phyloP scores from a whole-genome alignment of 1,140 invertebrate genomes.

The Aphelinus atriplicis region DNA sequence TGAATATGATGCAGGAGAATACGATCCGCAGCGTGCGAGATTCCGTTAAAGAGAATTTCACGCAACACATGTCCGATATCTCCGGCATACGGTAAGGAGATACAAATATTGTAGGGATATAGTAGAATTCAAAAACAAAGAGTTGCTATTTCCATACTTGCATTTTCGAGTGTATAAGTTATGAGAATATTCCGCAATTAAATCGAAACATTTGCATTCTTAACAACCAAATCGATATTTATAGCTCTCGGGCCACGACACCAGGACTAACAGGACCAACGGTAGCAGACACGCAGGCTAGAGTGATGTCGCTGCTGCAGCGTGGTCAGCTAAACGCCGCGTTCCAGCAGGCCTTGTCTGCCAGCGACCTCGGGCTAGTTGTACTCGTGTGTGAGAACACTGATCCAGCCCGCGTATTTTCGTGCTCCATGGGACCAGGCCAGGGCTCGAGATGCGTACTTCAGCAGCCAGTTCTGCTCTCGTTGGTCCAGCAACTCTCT shows the following conservation, averaged over 20 bases:
- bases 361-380: slow-evolving; percentile 85
- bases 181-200: no score
- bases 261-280: slow-evolving; percentile 56
- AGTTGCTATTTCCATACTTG: background rate
- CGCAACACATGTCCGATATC: slow-evolving; percentile 60
- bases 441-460: slow-evolving; percentile 55
- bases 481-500: slow-evolving; percentile 91
- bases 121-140: background rate
- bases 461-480: slow-evolving; percentile 87
- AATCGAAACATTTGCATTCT: no score
- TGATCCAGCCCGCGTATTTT: slow-evolving; percentile 81
- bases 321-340: slow-evolving; percentile 84
- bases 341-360: slow-evolving; percentile 88
- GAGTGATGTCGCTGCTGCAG: slow-evolving; percentile 77
- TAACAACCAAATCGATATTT: no score
- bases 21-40: slow-evolving; percentile 57
- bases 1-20: slow-evolving; percentile 55
- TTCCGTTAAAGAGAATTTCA: slow-evolving; percentile 59
- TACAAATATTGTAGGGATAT: no score
- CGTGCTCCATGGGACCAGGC: slow-evolving; percentile 69
- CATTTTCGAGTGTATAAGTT: no score
- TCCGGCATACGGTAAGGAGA: slow-evolving; percentile 54
- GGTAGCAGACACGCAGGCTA: slow-evolving; percentile 68
- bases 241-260: slow-evolving; percentile 70
- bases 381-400: slow-evolving; percentile 85